These are phyloP conservation scores for Thalpophila matura DNA, from an alignment of 2,888 invertebrate genomes.

Conservation along the genomic window DNA sequence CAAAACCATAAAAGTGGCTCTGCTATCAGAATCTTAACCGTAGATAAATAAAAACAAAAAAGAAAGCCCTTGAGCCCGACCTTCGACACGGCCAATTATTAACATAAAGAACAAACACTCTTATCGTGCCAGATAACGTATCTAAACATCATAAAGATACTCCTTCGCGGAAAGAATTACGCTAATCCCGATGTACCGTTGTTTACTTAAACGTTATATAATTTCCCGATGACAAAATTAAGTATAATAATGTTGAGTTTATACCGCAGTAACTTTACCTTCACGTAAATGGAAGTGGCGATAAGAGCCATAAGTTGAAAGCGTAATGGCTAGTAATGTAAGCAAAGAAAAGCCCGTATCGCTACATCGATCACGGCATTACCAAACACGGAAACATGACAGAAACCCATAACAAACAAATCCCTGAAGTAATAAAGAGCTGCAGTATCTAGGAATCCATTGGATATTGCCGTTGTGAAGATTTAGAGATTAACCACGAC, in stretches of 20 bases:
- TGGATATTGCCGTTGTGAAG: slow-evolving; percentile 44
- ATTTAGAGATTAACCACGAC: slow-evolving; percentile 48
- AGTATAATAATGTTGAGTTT: slow-evolving; percentile 20
- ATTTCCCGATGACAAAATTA: slow-evolving; percentile 11
- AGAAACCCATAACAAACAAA: slow-evolving; percentile 62
- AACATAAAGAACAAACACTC: slow-evolving; percentile 33
- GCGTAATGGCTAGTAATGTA: slow-evolving; percentile 74
- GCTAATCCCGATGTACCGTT: slow-evolving; percentile 41
- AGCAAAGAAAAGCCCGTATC: slow-evolving; percentile 72
- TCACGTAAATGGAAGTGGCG: slow-evolving; percentile 59
- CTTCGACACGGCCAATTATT: slow-evolving; percentile 53
- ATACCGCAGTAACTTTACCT: slow-evolving; percentile 31
- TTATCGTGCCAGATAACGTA: slow-evolving; percentile 49
- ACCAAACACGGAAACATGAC: slow-evolving; percentile 65
- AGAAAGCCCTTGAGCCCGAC: slow-evolving; percentile 38
- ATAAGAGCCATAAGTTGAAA: slow-evolving; percentile 72
- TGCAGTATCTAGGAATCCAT: slow-evolving; percentile 48
- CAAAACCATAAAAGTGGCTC: slow-evolving; percentile 17
- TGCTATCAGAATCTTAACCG: slow-evolving; percentile 23
- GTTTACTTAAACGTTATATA: slow-evolving; percentile 19
- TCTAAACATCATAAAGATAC: slow-evolving; percentile 34
- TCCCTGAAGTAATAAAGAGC: slow-evolving; percentile 47
- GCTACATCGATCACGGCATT: slow-evolving; percentile 75
- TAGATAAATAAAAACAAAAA: slow-evolving; percentile 18
- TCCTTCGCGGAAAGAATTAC: slow-evolving; percentile 39